A percentile compares a stretch with the other conserved stretches of the same genome.
These are phyloP conservation scores for Myotis findleyi DNA, from an alignment of 2,797 vertebrate species.

Conservation along the genomic window DNA sequence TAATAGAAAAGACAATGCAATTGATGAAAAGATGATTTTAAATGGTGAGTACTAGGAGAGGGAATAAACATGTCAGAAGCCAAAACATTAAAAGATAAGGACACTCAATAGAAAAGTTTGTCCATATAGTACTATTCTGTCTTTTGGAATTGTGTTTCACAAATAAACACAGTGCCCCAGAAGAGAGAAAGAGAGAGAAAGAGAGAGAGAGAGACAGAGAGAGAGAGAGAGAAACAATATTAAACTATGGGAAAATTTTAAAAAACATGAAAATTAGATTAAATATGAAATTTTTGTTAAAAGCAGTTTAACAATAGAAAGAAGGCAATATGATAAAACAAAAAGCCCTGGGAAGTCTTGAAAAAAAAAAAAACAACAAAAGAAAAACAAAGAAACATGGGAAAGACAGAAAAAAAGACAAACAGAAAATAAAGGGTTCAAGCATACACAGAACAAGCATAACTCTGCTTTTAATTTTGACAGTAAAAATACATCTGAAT, in stretches of 20 bases:
- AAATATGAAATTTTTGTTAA: conserved; percentile 51
- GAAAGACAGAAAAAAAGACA: background rate
- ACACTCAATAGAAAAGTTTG: background rate
- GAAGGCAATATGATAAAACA: conserved; percentile 62
- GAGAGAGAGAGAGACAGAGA: background rate
- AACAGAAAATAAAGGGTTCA: background rate
- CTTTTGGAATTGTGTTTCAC: conserved; percentile 4
- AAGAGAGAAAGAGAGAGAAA: background rate
- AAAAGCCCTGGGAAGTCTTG: conserved; percentile 45
- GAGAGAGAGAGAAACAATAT: background rate
- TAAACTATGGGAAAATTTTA: conserved; percentile 50
- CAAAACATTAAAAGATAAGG: background rate
- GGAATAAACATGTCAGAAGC: background rate
- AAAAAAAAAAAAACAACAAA: conserved; percentile 34
- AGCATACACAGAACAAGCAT: background rate
- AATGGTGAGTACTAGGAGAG: background rate
- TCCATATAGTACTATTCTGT: background rate
- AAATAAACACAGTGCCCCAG: background rate
- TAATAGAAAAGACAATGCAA: background rate
- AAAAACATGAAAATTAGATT: conserved; percentile 59
- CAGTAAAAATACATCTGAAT: background rate
- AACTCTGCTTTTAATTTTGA: conserved; percentile 18
- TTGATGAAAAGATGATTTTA: conserved; percentile 33
- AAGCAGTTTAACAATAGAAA: conserved; percentile 29
- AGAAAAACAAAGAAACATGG: conserved; percentile 57